Evolutionary conservation across 2,888 invertebrate species (phyloP).

Genomic region (Phengaris arion): DNA sequence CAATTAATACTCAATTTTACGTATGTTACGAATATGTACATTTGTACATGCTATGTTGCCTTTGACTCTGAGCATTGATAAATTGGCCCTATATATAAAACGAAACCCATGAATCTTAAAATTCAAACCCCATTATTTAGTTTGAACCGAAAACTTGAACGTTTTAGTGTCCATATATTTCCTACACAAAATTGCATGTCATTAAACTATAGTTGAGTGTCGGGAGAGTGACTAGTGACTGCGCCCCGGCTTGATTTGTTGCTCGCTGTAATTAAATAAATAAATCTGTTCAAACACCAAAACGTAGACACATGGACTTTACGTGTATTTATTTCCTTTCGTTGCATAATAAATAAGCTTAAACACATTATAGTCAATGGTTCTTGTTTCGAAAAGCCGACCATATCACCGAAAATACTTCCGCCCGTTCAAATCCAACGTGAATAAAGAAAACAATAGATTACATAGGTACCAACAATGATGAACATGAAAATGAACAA

Average conservation of each 20-base stretch:
- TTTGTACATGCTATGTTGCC: background rate
- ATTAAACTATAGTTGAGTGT: conserved; percentile 40
- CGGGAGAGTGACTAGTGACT: conserved; percentile 7
- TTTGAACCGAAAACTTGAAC: background rate
- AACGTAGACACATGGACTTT: conserved; percentile 35
- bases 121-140: background rate
- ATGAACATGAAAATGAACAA: no score
- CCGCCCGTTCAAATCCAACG: no score
- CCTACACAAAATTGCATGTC: conserved; percentile 39
- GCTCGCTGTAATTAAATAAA: conserved; percentile 43
- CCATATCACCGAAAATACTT: background rate
- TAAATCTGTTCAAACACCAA: conserved; percentile 40
- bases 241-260: conserved; percentile 41
- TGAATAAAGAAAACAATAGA: no score
- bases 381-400: background rate
- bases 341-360: conserved; percentile 7
- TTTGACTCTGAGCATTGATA: background rate
- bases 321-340: conserved; percentile 31
- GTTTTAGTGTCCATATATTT: conserved; percentile 29
- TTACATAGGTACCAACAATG: no score
- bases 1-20: no score
- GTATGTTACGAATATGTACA: no score
- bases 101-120: background rate
- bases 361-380: background rate
- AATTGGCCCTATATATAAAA: background rate